Base-by-base conservation (phyloP, 2,888 invertebrate genomes). In the Halictus quadricinctus region DNA sequence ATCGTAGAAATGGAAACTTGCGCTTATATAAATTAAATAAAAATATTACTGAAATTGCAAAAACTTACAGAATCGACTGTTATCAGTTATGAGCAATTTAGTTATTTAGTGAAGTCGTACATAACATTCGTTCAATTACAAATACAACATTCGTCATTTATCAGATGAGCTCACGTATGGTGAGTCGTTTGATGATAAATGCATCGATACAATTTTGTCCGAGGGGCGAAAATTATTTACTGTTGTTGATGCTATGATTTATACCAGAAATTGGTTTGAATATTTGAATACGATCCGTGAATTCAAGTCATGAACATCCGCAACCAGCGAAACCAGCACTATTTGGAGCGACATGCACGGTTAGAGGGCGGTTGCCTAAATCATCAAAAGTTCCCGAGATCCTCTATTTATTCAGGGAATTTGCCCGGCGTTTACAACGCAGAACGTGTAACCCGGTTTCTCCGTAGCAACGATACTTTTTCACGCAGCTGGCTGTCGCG, bases 381-480 rank as follows among this genome's bases (percentile, higher is more conserved):
- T 76, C 66, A 13, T 29, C 58, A 66, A 58, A 15, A 41, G 1
- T 25, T 58, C 25, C 76, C 36, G 12, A 36, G 25, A 46, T 25
- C 5, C 13, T 13, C 46, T 76, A 66, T 73, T 25, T 76, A 77
- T 58, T 48, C 58, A 18, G 43, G 29, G 66, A 54, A 58, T 64
- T 81, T 81, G 13, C 21, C 64, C 46, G 7, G 21, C 18, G 54
- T 58, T 36, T 43, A 21, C 70, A 41, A n/a, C 13, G 46, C 6
- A 10, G 18, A 50, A 50, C 60, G 72, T 54, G 43, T 36, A 70
- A 66, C 43, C 41, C 64, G 72, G 3, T 41, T 72, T 64, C 46
- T 21, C 36, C 66, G 29, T 25, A 7, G 64, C 29, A 54, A 7
- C 54, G 66, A 73, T 73, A 83, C 54, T 73, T 74, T 76, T 76